Conservation (phyloP, 1,140 invertebrate genomes). For the Trachelipus rathkii region DNA sequence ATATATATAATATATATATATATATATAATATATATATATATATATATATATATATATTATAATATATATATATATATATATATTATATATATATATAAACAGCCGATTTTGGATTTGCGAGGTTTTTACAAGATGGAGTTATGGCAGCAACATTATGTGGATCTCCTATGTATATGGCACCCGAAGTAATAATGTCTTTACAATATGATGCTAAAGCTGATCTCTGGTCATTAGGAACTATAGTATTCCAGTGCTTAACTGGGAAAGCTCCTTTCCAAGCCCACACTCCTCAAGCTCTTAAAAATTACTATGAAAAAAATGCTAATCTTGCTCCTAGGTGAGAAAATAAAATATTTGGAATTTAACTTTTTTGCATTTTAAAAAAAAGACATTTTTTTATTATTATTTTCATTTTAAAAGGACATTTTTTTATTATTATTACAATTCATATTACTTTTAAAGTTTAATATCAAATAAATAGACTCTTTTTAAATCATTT, state of each 20-base stretch:
- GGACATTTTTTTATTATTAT: not conserved
- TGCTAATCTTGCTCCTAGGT: slow-evolving; percentile 89
- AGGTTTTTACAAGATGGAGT: slow-evolving; percentile 96
- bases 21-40: slow-evolving; percentile 4
- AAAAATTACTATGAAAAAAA: slow-evolving; percentile 93
- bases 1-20: slow-evolving; percentile 16
- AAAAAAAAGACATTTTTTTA: too few relatives aligned
- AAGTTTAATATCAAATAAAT: too few relatives aligned
- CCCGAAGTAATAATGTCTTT: slow-evolving; percentile 99
- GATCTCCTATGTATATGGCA: slow-evolving; percentile 99
- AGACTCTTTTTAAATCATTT: slow-evolving; percentile 47
- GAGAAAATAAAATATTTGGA: too few relatives aligned
- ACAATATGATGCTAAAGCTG: slow-evolving; percentile 97
- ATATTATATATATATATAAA: slow-evolving; percentile 1
- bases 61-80: not conserved
- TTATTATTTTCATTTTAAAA: slow-evolving; percentile 21
- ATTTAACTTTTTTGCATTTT: too few relatives aligned
- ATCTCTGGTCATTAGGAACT: slow-evolving; percentile 97
- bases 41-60: slow-evolving; percentile 16
- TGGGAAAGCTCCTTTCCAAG: slow-evolving; percentile 96
- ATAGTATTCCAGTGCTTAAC: slow-evolving; percentile 99
- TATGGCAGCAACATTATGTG: slow-evolving; percentile 98
- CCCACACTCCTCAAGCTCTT: slow-evolving; percentile 94
- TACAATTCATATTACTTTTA: too few relatives aligned
- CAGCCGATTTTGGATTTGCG: slow-evolving; percentile 99